Conservation (phyloP, 2,888 invertebrate species). For the Campaea margaritaria region DNA sequence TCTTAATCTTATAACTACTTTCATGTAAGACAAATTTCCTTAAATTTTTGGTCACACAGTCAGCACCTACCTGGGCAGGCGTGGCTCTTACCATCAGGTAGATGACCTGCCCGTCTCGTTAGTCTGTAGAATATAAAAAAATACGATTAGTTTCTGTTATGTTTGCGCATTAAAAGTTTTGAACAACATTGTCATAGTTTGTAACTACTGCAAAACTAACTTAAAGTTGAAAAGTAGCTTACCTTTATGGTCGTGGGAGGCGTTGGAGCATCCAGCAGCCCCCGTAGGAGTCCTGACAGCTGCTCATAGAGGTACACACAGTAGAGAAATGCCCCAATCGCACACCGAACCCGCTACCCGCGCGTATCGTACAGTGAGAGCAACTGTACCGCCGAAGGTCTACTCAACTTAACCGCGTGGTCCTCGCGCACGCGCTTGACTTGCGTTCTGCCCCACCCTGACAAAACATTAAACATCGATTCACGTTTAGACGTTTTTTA, state of each 20-base stretch:
- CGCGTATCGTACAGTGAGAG: slow-evolving; percentile 44
- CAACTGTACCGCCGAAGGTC: slow-evolving; percentile 38
- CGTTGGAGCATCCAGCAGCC: background rate
- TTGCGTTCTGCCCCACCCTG: slow-evolving; percentile 45
- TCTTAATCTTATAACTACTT: no score
- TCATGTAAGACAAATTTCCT: no score
- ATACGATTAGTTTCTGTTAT: no score
- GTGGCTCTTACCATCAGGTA: no score
- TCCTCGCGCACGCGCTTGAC: slow-evolving; percentile 60
- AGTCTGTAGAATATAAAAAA: no score
- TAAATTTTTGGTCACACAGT: no score
- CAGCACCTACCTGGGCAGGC: no score
- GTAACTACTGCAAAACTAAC: no score
- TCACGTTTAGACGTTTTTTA: slow-evolving; percentile 55
- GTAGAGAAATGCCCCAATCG: slow-evolving; percentile 1
- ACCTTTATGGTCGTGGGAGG: slow-evolving; percentile 1
- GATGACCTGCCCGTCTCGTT: no score
- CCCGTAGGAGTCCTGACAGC: background rate
- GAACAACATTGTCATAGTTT: no score
- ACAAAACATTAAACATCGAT: slow-evolving; percentile 63
- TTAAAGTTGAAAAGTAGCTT: background rate
- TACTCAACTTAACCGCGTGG: slow-evolving; percentile 43
- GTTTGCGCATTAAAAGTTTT: no score
- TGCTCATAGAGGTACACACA: background rate
- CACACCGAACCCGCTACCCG: slow-evolving; percentile 29